Evolutionary conservation across 2,888 invertebrate species (phyloP).

Genomic region (Orthonevra nobilis): DNA sequence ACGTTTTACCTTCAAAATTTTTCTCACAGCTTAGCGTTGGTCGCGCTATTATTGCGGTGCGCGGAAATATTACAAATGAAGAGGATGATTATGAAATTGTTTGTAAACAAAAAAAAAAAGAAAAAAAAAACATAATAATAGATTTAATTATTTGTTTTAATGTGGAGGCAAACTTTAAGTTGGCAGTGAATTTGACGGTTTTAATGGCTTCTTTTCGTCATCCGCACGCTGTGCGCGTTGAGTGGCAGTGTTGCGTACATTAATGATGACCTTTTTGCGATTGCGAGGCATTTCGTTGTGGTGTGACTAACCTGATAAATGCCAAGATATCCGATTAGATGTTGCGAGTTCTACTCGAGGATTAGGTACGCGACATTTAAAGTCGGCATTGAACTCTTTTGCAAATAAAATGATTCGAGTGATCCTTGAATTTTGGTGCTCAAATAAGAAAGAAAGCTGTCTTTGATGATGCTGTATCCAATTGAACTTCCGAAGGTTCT

Average conservation of each 20-base stretch:
- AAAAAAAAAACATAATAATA: too few relatives aligned
- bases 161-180: neutral
- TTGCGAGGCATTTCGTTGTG: constrained; percentile 31
- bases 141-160: constrained; percentile 48
- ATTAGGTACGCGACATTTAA: too few relatives aligned
- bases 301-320: neutral
- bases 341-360: too few relatives aligned
- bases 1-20: constrained; percentile 46
- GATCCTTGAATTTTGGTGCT: too few relatives aligned
- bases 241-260: constrained; percentile 6
- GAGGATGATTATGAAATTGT: constrained; percentile 41
- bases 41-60: constrained; percentile 25
- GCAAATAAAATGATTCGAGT: too few relatives aligned
- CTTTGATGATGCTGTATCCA: too few relatives aligned
- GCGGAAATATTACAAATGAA: constrained; percentile 44
- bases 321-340: constrained; percentile 17
- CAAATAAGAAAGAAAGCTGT: too few relatives aligned
- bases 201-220: constrained; percentile 41
- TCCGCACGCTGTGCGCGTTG: neutral
- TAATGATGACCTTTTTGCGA: constrained; percentile 38
- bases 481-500: too few relatives aligned
- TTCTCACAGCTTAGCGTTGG: constrained; percentile 38
- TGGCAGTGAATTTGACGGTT: constrained; percentile 23
- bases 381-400: too few relatives aligned
- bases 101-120: neutral